phyloP scores from a whole-genome alignment of 1,140 invertebrate species.

The Penaeus indicus region DNA sequence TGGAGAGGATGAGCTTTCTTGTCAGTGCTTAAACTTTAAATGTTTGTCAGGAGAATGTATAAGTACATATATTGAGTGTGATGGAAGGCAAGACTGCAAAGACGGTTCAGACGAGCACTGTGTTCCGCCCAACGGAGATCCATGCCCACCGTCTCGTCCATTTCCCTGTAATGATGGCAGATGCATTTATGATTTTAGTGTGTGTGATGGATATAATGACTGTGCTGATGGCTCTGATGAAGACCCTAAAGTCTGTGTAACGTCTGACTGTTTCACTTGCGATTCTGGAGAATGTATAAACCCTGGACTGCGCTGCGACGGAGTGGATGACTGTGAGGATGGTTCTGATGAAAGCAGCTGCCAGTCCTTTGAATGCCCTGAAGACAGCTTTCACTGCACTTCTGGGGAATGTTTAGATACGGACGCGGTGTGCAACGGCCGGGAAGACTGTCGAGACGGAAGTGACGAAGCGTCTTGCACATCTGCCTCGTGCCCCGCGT shows the following conservation, averaged over 20 bases:
- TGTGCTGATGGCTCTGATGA: not conserved
- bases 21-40: not conserved
- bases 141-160: not conserved
- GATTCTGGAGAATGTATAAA: not conserved
- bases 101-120: conserved; percentile 3
- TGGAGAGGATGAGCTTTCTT: not conserved
- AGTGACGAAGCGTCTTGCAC: not conserved
- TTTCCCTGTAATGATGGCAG: not conserved
- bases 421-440: not conserved
- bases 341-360: not conserved
- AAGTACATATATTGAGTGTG: not conserved
- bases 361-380: not conserved
- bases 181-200: not conserved
- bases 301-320: not conserved
- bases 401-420: not conserved
- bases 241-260: not conserved
- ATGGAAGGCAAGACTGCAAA: not conserved
- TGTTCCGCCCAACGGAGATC: not conserved
- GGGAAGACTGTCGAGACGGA: not conserved
- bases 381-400: not conserved
- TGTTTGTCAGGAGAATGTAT: conserved; percentile 13
- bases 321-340: not conserved
- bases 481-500: not conserved
- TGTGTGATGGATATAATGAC: not conserved
- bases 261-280: not conserved